These are phyloP conservation scores for Pseudoatta argentina DNA, from an alignment of 1,140 invertebrate genomes.

Conservation along the genomic window DNA sequence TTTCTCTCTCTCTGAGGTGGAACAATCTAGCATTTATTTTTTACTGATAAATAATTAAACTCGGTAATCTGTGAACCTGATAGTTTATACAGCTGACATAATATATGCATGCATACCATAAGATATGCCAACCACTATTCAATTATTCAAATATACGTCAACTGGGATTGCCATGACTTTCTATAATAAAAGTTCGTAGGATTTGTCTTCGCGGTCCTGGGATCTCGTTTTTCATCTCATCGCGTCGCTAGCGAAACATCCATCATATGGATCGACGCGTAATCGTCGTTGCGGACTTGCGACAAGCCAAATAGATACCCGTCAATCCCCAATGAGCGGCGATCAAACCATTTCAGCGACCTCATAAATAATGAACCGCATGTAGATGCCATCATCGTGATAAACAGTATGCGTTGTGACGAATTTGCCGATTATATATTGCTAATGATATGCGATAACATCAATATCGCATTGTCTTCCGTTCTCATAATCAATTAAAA, in stretches of 20 bases:
- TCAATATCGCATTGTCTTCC: background rate
- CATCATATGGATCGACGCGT: constrained; percentile 29
- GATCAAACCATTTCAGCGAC: constrained; percentile 64
- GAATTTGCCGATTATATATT: constrained; percentile 51
- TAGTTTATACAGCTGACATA: background rate
- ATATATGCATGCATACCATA: background rate
- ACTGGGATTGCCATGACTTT: background rate
- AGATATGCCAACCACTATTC: background rate
- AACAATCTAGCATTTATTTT: background rate
- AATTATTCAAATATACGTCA: background rate
- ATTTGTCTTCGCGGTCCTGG: background rate
- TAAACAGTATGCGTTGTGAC: constrained; percentile 55
- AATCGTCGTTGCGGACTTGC: background rate
- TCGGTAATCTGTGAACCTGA: too few species aligned
- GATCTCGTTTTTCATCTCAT: constrained; percentile 51
- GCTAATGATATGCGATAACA: constrained; percentile 24
- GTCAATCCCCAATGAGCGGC: constrained; percentile 68
- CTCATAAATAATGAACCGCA: constrained; percentile 70
- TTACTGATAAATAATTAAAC: background rate
- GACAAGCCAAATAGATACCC: constrained; percentile 63
- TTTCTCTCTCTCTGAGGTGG: too few species aligned
- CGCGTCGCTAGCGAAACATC: constrained; percentile 19
- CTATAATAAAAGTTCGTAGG: background rate
- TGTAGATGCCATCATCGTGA: constrained; percentile 40
- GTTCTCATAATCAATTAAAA: constrained; percentile 39